Evolutionary conservation across 2,888 invertebrate genomes (phyloP).

Genomic region (Mylabris sibirica): DNA sequence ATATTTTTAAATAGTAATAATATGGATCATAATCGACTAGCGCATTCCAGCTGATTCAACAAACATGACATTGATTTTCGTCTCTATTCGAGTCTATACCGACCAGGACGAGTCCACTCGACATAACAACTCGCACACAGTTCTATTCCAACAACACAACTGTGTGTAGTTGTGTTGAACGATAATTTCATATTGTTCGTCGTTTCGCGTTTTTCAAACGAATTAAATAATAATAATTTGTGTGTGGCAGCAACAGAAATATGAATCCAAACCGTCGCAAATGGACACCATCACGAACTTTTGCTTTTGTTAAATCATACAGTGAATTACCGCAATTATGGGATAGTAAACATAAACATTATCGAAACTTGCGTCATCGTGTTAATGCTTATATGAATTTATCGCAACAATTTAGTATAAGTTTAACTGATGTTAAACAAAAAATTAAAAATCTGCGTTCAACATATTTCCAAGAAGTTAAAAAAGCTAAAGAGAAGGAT

Average conservation of each 20-base stretch:
- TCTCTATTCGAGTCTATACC: background rate
- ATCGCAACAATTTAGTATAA: conserved; percentile 2
- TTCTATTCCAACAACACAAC: background rate
- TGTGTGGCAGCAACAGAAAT: background rate
- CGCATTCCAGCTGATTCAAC: conserved; percentile 1
- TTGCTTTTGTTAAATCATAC: conserved; percentile 10
- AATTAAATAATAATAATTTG: background rate
- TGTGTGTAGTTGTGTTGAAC: background rate
- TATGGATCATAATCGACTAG: background rate
- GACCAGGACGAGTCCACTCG: background rate
- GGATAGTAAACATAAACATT: conserved; percentile 3
- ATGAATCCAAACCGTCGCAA: conserved; percentile 5
- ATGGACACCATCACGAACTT: background rate
- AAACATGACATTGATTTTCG: background rate
- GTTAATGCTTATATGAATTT: conserved; percentile 3
- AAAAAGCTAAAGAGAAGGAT: background rate
- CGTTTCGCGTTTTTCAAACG: background rate
- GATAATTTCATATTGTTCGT: background rate
- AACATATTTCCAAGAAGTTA: conserved; percentile 13
- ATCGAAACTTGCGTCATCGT: background rate
- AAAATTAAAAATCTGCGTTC: conserved; percentile 15
- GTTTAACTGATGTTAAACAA: conserved; percentile 3
- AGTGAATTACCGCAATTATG: background rate
- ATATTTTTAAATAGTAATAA: background rate
- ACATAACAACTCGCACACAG: background rate